Conservation (phyloP, 2,797 vertebrate species). For the Masticophis lateralis region DNA sequence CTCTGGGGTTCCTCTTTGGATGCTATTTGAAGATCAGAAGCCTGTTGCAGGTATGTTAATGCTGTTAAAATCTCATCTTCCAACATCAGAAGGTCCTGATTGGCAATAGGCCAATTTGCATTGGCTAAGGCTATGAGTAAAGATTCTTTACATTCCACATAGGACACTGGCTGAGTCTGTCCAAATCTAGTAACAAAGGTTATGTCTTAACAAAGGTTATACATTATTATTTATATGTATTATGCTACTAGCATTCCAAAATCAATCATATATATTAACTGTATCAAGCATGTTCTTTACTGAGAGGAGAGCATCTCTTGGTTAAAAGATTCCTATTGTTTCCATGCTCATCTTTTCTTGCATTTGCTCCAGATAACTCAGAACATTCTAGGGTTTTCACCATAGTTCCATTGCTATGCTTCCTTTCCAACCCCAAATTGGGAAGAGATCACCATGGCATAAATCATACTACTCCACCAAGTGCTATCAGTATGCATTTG, state of each 20-base stretch:
- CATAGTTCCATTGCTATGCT: neutral
- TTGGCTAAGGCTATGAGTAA: constrained; percentile 71
- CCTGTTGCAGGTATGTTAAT: constrained; percentile 73
- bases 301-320: neutral
- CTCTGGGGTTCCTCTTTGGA: constrained; percentile 52
- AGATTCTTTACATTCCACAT: constrained; percentile 69
- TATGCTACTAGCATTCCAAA: neutral
- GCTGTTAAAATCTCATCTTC: constrained; percentile 76
- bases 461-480: neutral
- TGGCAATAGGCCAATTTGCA: constrained; percentile 73
- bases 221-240: neutral
- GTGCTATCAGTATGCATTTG: neutral
- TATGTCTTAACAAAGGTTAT: neutral
- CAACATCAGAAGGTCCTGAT: constrained; percentile 72
- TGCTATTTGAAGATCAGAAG: constrained; percentile 72
- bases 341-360: neutral
- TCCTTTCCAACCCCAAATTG: neutral
- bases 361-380: neutral
- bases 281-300: neutral
- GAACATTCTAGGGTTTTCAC: neutral
- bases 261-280: neutral
- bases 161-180: constrained; percentile 66
- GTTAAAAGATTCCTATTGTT: neutral
- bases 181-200: constrained; percentile 59
- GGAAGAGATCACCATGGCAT: neutral